A percentile compares a stretch with the other conserved stretches of the same genome.
Conservation (phyloP, 2,888 invertebrate species). For the Tyria jacobaeae region DNA sequence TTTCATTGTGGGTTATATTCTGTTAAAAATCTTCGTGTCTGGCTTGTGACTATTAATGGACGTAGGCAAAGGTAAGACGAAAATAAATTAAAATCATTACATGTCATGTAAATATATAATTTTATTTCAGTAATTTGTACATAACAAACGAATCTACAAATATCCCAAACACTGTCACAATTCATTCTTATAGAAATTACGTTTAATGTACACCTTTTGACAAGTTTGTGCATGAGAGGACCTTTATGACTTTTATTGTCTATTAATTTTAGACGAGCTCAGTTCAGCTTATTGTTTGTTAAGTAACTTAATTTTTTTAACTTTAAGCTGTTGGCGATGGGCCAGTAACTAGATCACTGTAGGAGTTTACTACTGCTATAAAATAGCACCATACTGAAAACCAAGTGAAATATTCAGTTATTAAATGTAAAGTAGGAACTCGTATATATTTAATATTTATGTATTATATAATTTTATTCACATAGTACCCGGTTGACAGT, state of each 20-base stretch:
- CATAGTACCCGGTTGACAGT: no score
- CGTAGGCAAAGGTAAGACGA: neutral
- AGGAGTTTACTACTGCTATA: conserved; percentile 69
- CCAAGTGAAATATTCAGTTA: conserved; percentile 37
- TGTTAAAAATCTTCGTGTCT: neutral
- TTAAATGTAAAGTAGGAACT: neutral
- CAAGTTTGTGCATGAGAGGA: neutral
- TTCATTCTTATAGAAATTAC: neutral
- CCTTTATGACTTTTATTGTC: no score
- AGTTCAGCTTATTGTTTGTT: neutral
- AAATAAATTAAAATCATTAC: neutral
- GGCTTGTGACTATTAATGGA: neutral
- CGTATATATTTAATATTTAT: no score
- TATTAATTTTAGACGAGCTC: neutral
- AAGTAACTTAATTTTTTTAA: no score
- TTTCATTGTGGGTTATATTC: no score
- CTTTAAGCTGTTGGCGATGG: no score
- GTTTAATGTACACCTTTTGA: neutral
- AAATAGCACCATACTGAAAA: conserved; percentile 76
- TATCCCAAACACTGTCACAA: neutral
- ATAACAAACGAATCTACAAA: neutral
- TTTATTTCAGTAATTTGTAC: neutral
- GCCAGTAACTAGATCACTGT: conserved; percentile 11
- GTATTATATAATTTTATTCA: no score
- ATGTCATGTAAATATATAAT: neutral